These are phyloP conservation scores for Macropodus opercularis DNA, from an alignment of 2,797 vertebrate genomes.

Conservation along the genomic window DNA sequence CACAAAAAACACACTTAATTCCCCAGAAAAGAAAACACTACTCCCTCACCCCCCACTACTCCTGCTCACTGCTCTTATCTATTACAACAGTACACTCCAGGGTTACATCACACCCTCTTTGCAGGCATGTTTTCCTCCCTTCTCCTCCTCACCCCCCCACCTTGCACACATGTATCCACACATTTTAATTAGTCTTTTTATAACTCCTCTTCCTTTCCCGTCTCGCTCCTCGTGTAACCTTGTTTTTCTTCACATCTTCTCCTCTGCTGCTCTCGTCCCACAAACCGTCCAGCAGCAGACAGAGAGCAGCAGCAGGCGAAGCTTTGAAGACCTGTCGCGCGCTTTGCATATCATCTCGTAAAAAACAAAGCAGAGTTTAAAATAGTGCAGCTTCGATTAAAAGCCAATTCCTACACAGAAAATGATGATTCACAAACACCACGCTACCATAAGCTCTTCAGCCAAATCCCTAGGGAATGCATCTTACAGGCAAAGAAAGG, in stretches of 20 bases:
- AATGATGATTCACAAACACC: conserved; percentile 29
- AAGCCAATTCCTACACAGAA: conserved; percentile 47
- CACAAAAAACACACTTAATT: neutral
- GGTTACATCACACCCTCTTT: conserved; percentile 69
- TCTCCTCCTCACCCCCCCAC: conserved; percentile 27
- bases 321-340: conserved; percentile 3
- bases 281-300: conserved; percentile 29
- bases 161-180: conserved; percentile 58
- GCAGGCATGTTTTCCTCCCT: conserved; percentile 1
- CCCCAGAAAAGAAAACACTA: conserved; percentile 30
- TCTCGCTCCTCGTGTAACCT: conserved; percentile 58
- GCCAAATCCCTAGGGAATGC: conserved; percentile 5
- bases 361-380: conserved; percentile 50
- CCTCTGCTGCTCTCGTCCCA: conserved; percentile 8
- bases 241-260: conserved; percentile 19
- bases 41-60: neutral
- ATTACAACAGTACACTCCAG: conserved; percentile 59
- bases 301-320: conserved; percentile 26
- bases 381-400: conserved; percentile 49
- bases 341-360: conserved; percentile 40
- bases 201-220: conserved; percentile 45
- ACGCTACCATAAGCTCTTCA: conserved; percentile 16
- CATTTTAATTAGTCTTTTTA: conserved; percentile 80
- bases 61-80: conserved; percentile 22
- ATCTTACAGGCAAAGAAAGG: conserved; percentile 11